Conservation (phyloP, 1,140 invertebrate genomes). For the Drosophila trapezifrons region DNA sequence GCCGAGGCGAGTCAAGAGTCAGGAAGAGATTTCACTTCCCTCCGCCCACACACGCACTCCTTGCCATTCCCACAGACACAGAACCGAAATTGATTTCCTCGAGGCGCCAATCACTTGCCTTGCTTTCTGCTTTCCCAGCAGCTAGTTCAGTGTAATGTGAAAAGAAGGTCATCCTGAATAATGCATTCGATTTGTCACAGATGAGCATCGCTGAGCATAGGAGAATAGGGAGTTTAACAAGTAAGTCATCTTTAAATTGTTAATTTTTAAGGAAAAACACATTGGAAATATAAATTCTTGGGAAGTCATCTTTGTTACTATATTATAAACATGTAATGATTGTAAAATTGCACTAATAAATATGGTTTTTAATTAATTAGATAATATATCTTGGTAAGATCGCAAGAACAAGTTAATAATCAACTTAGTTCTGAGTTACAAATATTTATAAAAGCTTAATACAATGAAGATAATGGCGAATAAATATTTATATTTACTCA, state of each 20-base stretch:
- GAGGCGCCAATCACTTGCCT: constrained; percentile 27
- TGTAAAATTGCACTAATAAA: too few relatives aligned
- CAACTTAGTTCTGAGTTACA: not conserved
- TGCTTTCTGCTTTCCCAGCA: constrained; percentile 60
- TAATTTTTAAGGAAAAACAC: too few relatives aligned
- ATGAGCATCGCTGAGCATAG: not conserved
- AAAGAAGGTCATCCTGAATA: constrained; percentile 33
- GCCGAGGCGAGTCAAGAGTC: constrained; percentile 14
- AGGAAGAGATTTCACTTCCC: constrained; percentile 44
- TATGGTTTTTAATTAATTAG: too few relatives aligned
- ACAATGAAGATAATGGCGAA: not conserved
- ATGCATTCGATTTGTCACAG: constrained; percentile 16
- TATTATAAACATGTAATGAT: not conserved
- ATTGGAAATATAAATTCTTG: not conserved
- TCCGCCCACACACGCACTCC: constrained; percentile 18
- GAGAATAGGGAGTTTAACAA: not conserved
- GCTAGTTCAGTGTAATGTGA: constrained; percentile 55
- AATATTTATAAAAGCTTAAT: not conserved
- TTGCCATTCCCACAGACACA: constrained; percentile 8
- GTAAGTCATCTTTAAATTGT: too few relatives aligned
- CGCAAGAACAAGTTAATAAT: too few relatives aligned
- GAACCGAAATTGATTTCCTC: constrained; percentile 21
- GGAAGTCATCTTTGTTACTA: too few relatives aligned
- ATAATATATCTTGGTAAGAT: not conserved
- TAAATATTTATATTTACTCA: not conserved